A percentile compares a stretch with the other conserved stretches of the same genome.
Evolutionary conservation across 30 jellyfish, hydroid and myxozoan genomes (phyloP).

Genomic region (Cassiopea andromeda): DNA sequence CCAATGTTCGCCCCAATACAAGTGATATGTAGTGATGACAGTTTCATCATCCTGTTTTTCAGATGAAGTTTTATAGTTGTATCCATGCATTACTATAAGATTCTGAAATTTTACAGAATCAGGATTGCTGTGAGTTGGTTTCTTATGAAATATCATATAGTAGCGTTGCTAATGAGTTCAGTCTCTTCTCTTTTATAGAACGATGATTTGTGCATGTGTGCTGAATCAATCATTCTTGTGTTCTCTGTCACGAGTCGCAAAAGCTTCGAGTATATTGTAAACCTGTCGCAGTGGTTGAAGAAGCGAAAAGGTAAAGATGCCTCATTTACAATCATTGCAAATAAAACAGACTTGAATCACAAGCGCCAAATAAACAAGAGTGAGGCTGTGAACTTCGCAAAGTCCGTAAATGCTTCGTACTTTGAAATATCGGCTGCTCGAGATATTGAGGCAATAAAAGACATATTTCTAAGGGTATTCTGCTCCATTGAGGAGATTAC

Average conservation of each 20-base stretch:
- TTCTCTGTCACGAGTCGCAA: slow-evolving; percentile 78
- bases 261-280: slow-evolving; percentile 66
- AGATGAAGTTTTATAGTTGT: too few relatives aligned
- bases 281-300: slow-evolving; percentile 47
- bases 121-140: too few relatives aligned
- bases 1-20: too few relatives aligned
- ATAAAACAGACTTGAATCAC: slow-evolving; percentile 79
- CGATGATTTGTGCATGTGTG: slow-evolving; percentile 51
- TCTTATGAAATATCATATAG: too few relatives aligned
- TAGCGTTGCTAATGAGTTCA: too few relatives aligned
- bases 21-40: too few relatives aligned
- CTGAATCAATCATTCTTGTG: slow-evolving; percentile 71
- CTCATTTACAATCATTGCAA: slow-evolving; percentile 76
- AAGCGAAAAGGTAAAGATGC: slow-evolving; percentile 64
- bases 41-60: too few relatives aligned
- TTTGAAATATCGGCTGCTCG: slow-evolving; percentile 77
- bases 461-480: slow-evolving; percentile 35
- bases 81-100: too few relatives aligned
- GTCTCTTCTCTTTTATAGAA: slow-evolving; percentile 19
- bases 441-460: slow-evolving; percentile 73
- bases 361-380: slow-evolving; percentile 71
- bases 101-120: too few relatives aligned
- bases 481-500: slow-evolving; percentile 29
- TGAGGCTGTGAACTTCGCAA: slow-evolving; percentile 73
- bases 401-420: slow-evolving; percentile 53